phyloP scores from a whole-genome alignment of 2,797 vertebrate genomes.

The Margarornis squamiger region DNA sequence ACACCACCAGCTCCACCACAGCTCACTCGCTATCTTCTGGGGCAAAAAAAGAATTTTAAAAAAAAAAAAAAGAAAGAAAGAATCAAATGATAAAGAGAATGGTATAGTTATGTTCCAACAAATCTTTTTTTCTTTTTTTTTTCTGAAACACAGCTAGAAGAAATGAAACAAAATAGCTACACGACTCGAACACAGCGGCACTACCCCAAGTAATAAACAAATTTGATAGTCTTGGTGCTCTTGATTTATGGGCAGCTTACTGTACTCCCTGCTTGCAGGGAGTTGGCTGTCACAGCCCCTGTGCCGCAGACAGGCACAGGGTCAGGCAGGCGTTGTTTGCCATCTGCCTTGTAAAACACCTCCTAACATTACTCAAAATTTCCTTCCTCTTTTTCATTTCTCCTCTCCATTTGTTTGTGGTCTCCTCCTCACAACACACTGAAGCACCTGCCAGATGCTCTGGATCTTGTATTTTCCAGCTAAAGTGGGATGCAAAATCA shows the following conservation, averaged over 20 bases:
- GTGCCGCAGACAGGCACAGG: background rate
- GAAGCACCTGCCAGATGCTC: background rate
- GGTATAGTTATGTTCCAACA: background rate
- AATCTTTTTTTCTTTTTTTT: no score
- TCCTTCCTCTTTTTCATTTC: background rate
- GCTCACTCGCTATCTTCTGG: background rate
- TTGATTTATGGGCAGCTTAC: conserved; percentile 39
- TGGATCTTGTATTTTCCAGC: background rate
- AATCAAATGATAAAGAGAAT: background rate
- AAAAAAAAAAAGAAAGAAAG: background rate
- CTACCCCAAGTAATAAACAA: conserved; percentile 16
- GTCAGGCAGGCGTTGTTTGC: background rate
- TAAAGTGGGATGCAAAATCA: background rate
- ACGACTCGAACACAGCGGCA: background rate
- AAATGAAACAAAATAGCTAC: background rate
- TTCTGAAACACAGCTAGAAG: background rate
- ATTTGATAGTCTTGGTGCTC: background rate
- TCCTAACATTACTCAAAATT: background rate
- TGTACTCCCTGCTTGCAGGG: background rate
- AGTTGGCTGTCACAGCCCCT: background rate
- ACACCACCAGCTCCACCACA: conserved; percentile 23
- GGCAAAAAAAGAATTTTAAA: background rate
- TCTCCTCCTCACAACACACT: background rate
- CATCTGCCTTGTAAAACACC: background rate
- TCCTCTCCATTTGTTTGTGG: background rate